Evolutionary conservation across 2,888 invertebrate genomes (phyloP).

Genomic region (Orchestes rusci): DNA sequence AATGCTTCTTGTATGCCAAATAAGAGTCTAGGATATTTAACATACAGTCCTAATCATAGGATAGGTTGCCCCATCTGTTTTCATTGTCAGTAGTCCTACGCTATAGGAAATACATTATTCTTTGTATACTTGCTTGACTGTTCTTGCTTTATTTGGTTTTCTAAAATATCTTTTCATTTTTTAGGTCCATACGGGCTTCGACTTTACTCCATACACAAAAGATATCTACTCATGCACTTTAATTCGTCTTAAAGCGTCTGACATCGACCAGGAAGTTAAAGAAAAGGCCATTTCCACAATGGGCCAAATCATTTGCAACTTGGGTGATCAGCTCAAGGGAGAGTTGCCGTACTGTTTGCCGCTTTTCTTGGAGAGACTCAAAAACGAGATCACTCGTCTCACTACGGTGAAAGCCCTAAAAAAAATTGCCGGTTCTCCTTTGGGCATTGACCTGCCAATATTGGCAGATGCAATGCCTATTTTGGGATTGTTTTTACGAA

Average conservation of each 20-base stretch:
- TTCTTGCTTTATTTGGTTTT: too few species aligned
- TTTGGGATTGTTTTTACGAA: slow-evolving; percentile 87
- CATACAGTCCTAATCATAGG: too few species aligned
- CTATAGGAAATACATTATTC: too few species aligned
- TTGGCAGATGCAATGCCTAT: slow-evolving; percentile 83
- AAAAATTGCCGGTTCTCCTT: slow-evolving; percentile 80
- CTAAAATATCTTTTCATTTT: neutral
- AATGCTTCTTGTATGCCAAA: too few species aligned
- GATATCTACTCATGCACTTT: slow-evolving; percentile 81
- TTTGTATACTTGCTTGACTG: too few species aligned
- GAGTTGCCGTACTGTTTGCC: slow-evolving; percentile 84
- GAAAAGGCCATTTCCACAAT: slow-evolving; percentile 96
- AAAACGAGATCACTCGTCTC: slow-evolving; percentile 94
- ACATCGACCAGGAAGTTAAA: slow-evolving; percentile 99
- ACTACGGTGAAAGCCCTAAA: slow-evolving; percentile 95
- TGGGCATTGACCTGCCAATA: slow-evolving; percentile 46
- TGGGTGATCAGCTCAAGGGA: slow-evolving; percentile 76
- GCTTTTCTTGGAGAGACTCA: slow-evolving; percentile 88
- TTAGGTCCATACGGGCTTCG: slow-evolving; percentile 43
- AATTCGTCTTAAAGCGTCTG: slow-evolving; percentile 81
- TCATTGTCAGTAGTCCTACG: too few species aligned
- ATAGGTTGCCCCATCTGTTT: too few species aligned
- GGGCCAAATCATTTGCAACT: slow-evolving; percentile 89
- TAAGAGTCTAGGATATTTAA: too few species aligned
- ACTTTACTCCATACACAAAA: slow-evolving; percentile 70